Evolutionary conservation across 2,888 invertebrate species (phyloP).

Genomic region (Perdita meconis): DNA sequence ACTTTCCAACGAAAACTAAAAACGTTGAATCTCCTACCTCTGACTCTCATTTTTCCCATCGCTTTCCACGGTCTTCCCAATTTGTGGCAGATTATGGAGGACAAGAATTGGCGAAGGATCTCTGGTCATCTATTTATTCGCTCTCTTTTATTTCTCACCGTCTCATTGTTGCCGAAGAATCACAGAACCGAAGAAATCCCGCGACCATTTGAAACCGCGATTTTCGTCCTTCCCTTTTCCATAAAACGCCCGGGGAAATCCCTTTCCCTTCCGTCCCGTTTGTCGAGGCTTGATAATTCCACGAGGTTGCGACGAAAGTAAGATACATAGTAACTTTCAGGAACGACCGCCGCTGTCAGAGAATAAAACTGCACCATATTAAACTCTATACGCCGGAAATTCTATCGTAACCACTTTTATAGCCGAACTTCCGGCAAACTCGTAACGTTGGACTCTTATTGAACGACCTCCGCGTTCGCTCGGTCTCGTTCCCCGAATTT

Average conservation of each 20-base stretch:
- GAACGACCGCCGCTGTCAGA: constrained; percentile 6
- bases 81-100: background rate
- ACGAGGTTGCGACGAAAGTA: constrained; percentile 19
- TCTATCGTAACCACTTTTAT: constrained; percentile 35
- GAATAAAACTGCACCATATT: constrained; percentile 31
- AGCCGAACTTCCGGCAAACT: constrained; percentile 35
- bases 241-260: constrained; percentile 21
- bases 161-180: constrained; percentile 22
- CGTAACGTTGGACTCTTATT: constrained; percentile 25
- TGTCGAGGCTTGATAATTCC: constrained; percentile 36
- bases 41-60: background rate
- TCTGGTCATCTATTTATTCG: constrained; percentile 32
- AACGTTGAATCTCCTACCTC: background rate
- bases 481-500: background rate
- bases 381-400: constrained; percentile 32
- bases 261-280: constrained; percentile 3
- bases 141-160: constrained; percentile 7
- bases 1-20: no score
- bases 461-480: constrained; percentile 8
- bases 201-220: constrained; percentile 17
- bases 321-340: constrained; percentile 39
- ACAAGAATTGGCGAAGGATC: background rate
- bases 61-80: background rate
- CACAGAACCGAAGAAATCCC: constrained; percentile 22
- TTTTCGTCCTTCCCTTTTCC: constrained; percentile 30